Evolutionary conservation across 2,888 invertebrate species (phyloP), one percentile per base, ranked within the genome.

Genomic region (Cactoblastis cactorum): DNA sequence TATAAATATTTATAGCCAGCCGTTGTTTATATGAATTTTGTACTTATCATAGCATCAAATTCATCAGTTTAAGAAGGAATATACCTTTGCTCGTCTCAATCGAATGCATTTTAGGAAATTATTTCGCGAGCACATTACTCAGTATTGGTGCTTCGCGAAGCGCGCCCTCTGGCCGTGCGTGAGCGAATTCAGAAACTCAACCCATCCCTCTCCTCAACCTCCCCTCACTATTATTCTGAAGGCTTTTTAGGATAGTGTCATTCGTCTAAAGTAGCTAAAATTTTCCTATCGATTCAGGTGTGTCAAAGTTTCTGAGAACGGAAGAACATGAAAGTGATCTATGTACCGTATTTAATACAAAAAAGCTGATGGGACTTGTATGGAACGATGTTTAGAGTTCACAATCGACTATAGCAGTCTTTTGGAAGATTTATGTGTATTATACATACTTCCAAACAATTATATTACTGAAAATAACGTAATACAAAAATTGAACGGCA

Each of bases 101-200:
- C 76, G 80, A 77, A 64, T 83, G 83, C 85, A 83, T 85, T 84
- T 83, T 80, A 76, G 81, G 72, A 82, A 83, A 84, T 83, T 81
- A 84, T 84, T 82, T 82, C 80, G 73, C 78, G 80, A 83, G 80
- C 80, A 79, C 79, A 83, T 84, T 82, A 82, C 62, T 69, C 59
- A 61, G 78, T 80, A 85, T 84, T 84, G 80, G 80, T 77, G 83
- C 71, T 74, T 80, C 67, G 65, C 71, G 70, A 77, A 83, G 78
- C 83, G 83, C 77, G 77, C 76, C 77, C 77, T 83, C 76, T 77
- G 76, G 51, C 77, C 74, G 79, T 80, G 85, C 84, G 83, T 85
- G 79, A 83, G 75, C 71, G 74, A 73, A 79, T 78, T 78, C 67
- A 68, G 75, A 65, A 76, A 71, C 67, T 59, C 59, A 57, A 54